Evolutionary conservation across 2,888 invertebrate genomes (phyloP), one percentile per base, ranked within the genome.

Genomic region (Iselma pallidipennis): DNA sequence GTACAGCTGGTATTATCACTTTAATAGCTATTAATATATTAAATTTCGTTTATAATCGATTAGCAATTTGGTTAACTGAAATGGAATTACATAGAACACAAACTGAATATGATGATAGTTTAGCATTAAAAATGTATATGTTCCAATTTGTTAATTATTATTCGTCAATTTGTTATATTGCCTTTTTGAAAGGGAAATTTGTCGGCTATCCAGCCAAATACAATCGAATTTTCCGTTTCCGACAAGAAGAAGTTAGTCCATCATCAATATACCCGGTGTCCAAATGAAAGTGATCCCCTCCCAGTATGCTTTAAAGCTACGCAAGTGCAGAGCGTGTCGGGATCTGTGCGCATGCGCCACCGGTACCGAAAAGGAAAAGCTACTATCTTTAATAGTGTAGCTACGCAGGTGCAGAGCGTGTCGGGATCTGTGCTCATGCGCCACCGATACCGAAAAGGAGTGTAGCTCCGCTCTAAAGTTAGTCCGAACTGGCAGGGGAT

Each of bases 81-180:
- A 83, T 89, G 82, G 90, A 92, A 81, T 83, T 89, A 71, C 88
- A 89, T 72, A 84, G 92, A 67, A 94, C 94, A 0, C 92, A 94
- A 82, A 89, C 90, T 4, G 92, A 94, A 81, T 94, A 91, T 77
- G 94, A 95, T 71, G 92, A 94, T 75, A 92, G 92, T 76, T 84
- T 94, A 56, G 92, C 94, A 2, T 82, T 95, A 69, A 95, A 95
- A 82, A 90, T 94, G 76, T 95, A 94, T 80, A 82, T 93, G 68
- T 90, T 95, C 69, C 93, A 95, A 82, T 95, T 95, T 80, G 90
- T 95, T 71, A 95, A 95, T 82, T 94, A 91, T 80, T 95, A 95
- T 80, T 89, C 92, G 2, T 92, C 92, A 21, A 89, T 95, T 65
- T 92, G 95, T 83, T 95, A 95, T 78, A 92, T 95, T 64, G 90